Evolutionary conservation across 2,888 invertebrate genomes (phyloP), one percentile per base, ranked within the genome.

Genomic region (Drosophila parthenogenetica): DNA sequence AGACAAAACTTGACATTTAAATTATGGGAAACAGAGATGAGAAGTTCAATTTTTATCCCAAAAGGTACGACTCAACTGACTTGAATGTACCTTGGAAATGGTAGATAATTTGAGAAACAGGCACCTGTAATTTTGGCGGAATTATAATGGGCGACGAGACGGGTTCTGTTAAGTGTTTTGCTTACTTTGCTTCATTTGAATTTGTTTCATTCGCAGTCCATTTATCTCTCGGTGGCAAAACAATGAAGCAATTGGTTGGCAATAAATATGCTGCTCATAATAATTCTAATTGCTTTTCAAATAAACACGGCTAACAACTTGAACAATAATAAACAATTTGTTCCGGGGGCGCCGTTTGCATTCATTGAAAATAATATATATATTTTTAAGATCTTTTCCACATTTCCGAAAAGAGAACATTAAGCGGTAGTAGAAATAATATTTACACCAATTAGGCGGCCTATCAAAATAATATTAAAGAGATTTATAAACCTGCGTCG

Each of bases 1-100:
- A 90, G 89, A 90, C 91, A 86, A 90, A 90, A 89, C 91, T 90
- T 91, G 91, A 91, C 92, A 90, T 82, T 89, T 91, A 92, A 91
- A 91, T 91, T 91, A 92, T 91, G 91, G 91, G 92, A 91, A 91
- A 87, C 79, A 80, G 78, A 85, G 65, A 81, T 83, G 81, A 78
- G 77, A 70, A 81, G 67, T 48, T 16, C 40, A 60, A 61, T 64
- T 60, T 58, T 48, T 35, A 43, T 50, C 32, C n/a, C 35, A 43
- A 54, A 42, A 13, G 8, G 40, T 29, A 8, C 25, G 25, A 50
- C 35, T 35, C 7, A 50, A n/a, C 54, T 42, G 55, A 55, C 43
- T 63, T 53, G 50, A 7, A 25, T 8, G 25, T 25, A 8, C 7
- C 25, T 25, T 25, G 51, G 40, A 53, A 61, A 61, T 59, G 54